Evolutionary conservation across 2,888 invertebrate species (phyloP).

Genomic region (Calephelis perditalis): DNA sequence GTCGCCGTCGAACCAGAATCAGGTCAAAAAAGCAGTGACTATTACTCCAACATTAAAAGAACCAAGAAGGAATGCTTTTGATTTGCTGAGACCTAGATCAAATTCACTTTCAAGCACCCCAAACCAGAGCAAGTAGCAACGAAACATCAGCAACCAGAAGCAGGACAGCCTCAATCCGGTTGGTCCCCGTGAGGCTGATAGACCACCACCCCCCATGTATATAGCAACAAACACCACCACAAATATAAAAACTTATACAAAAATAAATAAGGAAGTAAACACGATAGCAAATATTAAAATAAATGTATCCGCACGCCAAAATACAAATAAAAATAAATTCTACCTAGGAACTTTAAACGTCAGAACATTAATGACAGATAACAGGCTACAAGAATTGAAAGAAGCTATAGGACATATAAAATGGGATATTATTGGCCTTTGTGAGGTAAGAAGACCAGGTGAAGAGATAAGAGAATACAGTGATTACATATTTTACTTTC

Average conservation of each 20-base stretch:
- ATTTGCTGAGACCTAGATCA: conserved; percentile 21
- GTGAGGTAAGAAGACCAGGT: conserved; percentile 30
- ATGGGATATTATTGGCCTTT: conserved; percentile 31
- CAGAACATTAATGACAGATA: conserved; percentile 22
- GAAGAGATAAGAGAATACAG: conserved; percentile 24
- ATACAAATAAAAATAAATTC: conserved; percentile 15
- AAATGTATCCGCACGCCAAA: conserved; percentile 12
- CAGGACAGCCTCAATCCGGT: conserved; percentile 29
- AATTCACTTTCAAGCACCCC: conserved; percentile 17
- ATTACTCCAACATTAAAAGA: conserved; percentile 14
- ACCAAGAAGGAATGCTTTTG: conserved; percentile 21
- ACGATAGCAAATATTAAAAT: not conserved
- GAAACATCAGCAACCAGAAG: conserved; percentile 21
- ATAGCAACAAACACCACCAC: conserved; percentile 1
- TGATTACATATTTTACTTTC: conserved; percentile 23
- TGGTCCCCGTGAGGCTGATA: conserved; percentile 29
- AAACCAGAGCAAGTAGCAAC: conserved; percentile 18
- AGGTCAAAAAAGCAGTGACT: conserved; percentile 16
- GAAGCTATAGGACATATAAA: conserved; percentile 27
- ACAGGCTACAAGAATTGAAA: conserved; percentile 23
- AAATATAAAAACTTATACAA: conserved; percentile 1
- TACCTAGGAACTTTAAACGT: conserved; percentile 25
- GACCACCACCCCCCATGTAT: conserved; percentile 26
- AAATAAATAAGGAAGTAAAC: conserved; percentile 10
- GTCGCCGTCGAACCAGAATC: conserved; percentile 19